phyloP scores from a whole-genome alignment of 1,140 invertebrate species.

The Hypsibius dujardini region DNA sequence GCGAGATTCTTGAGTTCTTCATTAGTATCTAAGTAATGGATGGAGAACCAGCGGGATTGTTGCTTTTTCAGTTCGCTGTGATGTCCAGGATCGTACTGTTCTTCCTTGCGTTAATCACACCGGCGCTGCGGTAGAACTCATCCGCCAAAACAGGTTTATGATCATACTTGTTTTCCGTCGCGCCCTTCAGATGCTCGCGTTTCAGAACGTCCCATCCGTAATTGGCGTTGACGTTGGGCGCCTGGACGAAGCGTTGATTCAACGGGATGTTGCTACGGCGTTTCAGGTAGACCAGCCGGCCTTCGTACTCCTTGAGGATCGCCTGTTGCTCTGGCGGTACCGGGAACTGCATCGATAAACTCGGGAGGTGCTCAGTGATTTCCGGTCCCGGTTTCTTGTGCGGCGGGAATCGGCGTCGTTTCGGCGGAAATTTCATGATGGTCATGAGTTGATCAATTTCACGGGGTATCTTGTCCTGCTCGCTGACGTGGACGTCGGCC shows the following conservation, averaged over 20 bases:
- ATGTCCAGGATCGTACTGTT: not conserved
- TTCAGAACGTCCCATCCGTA: not conserved
- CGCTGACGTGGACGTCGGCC: not conserved
- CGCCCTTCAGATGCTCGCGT: not conserved
- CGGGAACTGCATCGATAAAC: not conserved
- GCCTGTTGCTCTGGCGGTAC: not conserved
- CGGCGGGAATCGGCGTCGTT: slow-evolving; percentile 3
- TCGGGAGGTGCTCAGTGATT: slow-evolving; percentile 10
- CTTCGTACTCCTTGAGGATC: not conserved
- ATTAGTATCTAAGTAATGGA: too few relatives aligned
- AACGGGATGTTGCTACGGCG: not conserved
- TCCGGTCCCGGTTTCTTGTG: not conserved
- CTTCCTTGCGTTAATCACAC: slow-evolving; percentile 9
- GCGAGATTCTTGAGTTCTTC: too few relatives aligned
- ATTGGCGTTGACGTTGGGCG: slow-evolving; percentile 12
- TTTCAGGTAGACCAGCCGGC: not conserved
- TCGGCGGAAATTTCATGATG: not conserved
- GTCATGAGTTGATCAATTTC: not conserved
- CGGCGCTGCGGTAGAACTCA: not conserved
- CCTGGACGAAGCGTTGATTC: not conserved
- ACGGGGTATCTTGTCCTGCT: not conserved
- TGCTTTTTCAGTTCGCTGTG: not conserved
- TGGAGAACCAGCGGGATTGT: too few relatives aligned
- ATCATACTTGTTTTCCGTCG: not conserved
- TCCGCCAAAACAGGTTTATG: not conserved